Percentiles rank a stretch among this genome's conserved stretches.
Evolutionary conservation across 2,113 vertebrate species (phyloP).

Genomic region (Leptodactylus fuscus): DNA sequence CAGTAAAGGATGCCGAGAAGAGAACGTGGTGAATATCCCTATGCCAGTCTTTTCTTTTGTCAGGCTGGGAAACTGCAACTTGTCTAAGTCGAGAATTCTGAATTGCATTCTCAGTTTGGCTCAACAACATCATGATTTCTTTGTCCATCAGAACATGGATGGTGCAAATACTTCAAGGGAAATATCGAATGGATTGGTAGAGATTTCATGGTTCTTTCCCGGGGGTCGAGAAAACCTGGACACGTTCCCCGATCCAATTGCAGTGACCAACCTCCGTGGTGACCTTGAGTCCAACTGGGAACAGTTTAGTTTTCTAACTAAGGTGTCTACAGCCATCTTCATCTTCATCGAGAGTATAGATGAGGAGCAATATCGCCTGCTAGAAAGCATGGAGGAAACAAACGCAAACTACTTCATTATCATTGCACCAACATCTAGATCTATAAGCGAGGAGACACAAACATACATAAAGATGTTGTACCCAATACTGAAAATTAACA

Average conservation of each 20-base stretch:
- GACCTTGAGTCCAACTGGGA: constrained; percentile 68
- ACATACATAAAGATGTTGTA: constrained; percentile 63
- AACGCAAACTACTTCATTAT: constrained; percentile 68
- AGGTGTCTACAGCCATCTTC: constrained; percentile 67
- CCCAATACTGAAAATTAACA: constrained; percentile 63
- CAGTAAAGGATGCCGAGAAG: constrained; percentile 41
- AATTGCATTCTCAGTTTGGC: constrained; percentile 74
- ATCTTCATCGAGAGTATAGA: constrained; percentile 70
- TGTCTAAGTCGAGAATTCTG: constrained; percentile 80
- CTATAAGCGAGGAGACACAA: constrained; percentile 64
- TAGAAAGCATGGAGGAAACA: constrained; percentile 48
- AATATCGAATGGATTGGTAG: constrained; percentile 79
- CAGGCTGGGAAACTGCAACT: constrained; percentile 72
- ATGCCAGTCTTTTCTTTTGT: constrained; percentile 81
- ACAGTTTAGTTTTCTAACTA: constrained; percentile 68
- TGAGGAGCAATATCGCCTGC: constrained; percentile 65
- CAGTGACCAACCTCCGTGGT: constrained; percentile 69
- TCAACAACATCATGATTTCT: constrained; percentile 70
- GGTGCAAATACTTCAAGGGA: constrained; percentile 67
- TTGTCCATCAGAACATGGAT: constrained; percentile 73
- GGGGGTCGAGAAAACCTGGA: constrained; percentile 63
- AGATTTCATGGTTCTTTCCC: constrained; percentile 78
- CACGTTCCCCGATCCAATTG: constrained; percentile 66
- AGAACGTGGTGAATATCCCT: constrained; percentile 66
- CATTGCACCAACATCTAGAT: constrained; percentile 66